These are phyloP conservation scores for Amphipyra berbera DNA, from an alignment of 2,888 invertebrate species.

Conservation along the genomic window DNA sequence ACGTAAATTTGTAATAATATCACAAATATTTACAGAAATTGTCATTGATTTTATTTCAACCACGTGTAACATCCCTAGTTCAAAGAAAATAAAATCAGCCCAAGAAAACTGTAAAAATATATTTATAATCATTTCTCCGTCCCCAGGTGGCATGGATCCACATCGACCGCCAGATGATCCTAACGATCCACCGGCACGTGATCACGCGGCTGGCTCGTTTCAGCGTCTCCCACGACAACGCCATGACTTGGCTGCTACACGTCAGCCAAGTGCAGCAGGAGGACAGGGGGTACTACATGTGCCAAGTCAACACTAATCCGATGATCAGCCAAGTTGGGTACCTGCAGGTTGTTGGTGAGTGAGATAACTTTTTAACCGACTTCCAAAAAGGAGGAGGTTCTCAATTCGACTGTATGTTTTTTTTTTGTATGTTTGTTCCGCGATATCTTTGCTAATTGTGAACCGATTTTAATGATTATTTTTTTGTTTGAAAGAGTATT, in stretches of 20 bases:
- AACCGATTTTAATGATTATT: too few species aligned
- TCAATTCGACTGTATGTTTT: too few species aligned
- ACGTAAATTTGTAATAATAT: too few species aligned
- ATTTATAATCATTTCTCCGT: conserved; percentile 28
- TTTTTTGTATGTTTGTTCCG: too few species aligned
- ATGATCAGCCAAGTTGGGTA: conserved; percentile 99
- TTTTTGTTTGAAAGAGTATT: too few species aligned
- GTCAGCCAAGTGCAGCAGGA: conserved; percentile 97
- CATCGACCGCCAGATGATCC: conserved; percentile 97
- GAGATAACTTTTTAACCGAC: background rate
- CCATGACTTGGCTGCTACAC: conserved; percentile 97
- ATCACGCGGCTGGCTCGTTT: conserved; percentile 97
- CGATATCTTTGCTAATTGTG: too few species aligned
- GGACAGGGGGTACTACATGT: conserved; percentile 97
- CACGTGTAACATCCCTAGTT: too few species aligned
- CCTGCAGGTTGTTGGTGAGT: conserved; percentile 97
- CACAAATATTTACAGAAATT: too few species aligned
- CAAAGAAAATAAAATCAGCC: too few species aligned
- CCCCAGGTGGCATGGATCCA: conserved; percentile 97
- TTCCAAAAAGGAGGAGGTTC: too few species aligned
- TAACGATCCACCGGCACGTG: conserved; percentile 97
- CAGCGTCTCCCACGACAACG: conserved; percentile 97
- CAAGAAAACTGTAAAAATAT: too few species aligned
- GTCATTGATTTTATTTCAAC: too few species aligned
- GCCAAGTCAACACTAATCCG: conserved; percentile 97